Conservation (phyloP, 2,888 invertebrate genomes). For the Dicranocentrus wangi region DNA sequence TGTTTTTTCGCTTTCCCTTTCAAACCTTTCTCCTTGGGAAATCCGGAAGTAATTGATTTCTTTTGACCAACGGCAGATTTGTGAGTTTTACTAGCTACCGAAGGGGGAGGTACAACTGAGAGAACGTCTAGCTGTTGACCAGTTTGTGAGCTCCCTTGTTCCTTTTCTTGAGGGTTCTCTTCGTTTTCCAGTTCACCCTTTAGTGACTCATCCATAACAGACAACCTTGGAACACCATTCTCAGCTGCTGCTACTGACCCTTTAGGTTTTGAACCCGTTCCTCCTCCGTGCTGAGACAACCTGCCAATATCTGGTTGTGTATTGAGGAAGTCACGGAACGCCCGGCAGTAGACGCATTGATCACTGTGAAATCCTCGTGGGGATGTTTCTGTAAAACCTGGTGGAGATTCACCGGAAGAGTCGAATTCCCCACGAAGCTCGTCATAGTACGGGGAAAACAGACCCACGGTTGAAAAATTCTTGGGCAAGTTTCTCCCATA, state of each 20-base stretch:
- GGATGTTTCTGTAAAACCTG: not conserved
- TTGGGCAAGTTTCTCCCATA: constrained; percentile 21
- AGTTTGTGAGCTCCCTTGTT: constrained; percentile 30
- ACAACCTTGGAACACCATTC: not conserved
- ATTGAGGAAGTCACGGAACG: constrained; percentile 38
- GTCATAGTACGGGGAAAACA: constrained; percentile 36
- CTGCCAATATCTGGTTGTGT: no score
- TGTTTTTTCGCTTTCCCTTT: not conserved
- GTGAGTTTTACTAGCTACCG: not conserved
- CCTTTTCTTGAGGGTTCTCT: not conserved
- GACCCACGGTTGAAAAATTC: not conserved
- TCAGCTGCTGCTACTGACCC: not conserved
- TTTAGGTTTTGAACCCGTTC: not conserved
- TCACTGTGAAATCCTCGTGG: constrained; percentile 34
- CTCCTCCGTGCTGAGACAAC: no score
- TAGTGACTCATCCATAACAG: not conserved
- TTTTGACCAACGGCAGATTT: no score
- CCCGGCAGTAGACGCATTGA: constrained; percentile 40
- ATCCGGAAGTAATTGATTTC: no score
- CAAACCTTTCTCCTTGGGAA: not conserved
- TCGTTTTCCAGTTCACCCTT: constrained; percentile 5
- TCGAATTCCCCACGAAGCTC: constrained; percentile 26
- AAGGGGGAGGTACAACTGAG: not conserved
- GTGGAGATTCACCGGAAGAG: not conserved
- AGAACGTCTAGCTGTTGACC: not conserved